Evolutionary conservation across 2,797 vertebrate species (phyloP).

Genomic region (Rhinatrema bivittatum): DNA sequence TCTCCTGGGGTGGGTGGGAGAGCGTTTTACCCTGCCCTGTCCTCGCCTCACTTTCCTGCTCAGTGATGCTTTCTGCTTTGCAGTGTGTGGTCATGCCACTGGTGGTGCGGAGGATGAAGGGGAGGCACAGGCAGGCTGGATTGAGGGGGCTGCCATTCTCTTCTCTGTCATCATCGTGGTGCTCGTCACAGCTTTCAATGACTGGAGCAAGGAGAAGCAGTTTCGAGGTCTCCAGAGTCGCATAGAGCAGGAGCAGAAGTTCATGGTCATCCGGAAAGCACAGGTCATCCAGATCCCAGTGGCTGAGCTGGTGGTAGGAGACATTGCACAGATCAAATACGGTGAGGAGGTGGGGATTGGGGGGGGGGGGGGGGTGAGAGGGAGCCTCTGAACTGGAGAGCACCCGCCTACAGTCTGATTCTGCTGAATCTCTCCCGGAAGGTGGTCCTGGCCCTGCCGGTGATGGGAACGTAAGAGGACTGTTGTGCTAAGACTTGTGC

Average conservation of each 20-base stretch:
- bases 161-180: constrained; percentile 94
- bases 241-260: constrained; percentile 94
- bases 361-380: not conserved
- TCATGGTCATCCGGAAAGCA: constrained; percentile 89
- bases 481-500: no score
- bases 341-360: constrained; percentile 55
- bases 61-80: not conserved
- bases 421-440: no score
- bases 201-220: constrained; percentile 98
- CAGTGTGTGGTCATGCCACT: constrained; percentile 70
- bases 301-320: constrained; percentile 88
- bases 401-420: not conserved
- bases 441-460: no score
- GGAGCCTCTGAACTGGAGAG: no score
- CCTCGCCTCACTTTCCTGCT: no score
- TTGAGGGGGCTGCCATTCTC: constrained; percentile 90
- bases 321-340: constrained; percentile 96
- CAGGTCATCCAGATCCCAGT: constrained; percentile 96
- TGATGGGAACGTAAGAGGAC: no score
- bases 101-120: constrained; percentile 74
- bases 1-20: no score
- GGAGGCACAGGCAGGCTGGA: constrained; percentile 89
- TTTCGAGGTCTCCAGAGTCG: constrained; percentile 93
- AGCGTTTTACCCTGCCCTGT: no score
- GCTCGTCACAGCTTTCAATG: constrained; percentile 92